Evolutionary conservation across 2,797 vertebrate species (phyloP).

Genomic region (Fistularia tabacaria): DNA sequence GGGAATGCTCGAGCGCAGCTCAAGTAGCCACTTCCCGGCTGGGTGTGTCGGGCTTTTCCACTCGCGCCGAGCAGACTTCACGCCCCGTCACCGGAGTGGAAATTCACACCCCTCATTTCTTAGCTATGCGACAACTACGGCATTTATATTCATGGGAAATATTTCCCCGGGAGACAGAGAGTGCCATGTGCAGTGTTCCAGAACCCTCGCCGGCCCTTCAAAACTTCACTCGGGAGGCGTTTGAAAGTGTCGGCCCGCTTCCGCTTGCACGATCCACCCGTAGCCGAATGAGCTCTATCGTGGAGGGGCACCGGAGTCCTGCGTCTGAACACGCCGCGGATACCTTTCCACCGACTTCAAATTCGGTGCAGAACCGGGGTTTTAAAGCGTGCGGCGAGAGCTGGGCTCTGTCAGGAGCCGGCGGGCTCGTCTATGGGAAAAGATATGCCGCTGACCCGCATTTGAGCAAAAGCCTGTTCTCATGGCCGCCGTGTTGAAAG

Average conservation of each 20-base stretch:
- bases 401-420: too few species aligned
- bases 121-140: constrained; percentile 50
- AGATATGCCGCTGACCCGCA: constrained; percentile 16
- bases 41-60: constrained; percentile 64
- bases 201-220: too few species aligned
- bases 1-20: constrained; percentile 63
- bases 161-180: constrained; percentile 49
- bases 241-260: too few species aligned
- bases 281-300: too few species aligned
- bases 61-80: constrained; percentile 54
- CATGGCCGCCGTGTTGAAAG: constrained; percentile 18
- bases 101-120: constrained; percentile 61
- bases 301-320: too few species aligned
- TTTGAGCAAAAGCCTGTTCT: constrained; percentile 33
- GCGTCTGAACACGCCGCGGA: too few species aligned
- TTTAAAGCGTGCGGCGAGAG: too few species aligned
- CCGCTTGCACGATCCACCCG: too few species aligned
- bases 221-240: too few species aligned
- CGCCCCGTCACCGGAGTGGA: constrained; percentile 65
- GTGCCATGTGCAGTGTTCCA: constrained; percentile 38
- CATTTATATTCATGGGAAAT: constrained; percentile 49
- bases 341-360: too few species aligned
- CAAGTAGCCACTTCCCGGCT: constrained; percentile 71
- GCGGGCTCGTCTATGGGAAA: too few species aligned
- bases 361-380: too few species aligned